Conservation (phyloP, 2,113 vertebrate genomes). For the Neotoma lepida region DNA sequence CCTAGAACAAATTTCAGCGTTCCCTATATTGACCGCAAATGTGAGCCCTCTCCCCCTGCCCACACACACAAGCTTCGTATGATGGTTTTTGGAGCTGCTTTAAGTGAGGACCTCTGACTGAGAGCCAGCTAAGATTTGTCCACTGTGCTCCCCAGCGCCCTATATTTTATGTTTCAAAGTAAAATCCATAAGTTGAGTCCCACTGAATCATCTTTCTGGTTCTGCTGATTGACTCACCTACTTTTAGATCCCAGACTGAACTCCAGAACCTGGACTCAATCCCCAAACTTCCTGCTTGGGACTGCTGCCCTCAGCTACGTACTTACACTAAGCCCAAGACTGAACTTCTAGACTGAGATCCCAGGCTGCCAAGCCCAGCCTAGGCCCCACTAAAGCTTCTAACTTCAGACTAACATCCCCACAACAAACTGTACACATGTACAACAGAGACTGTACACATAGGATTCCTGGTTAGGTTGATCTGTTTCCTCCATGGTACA, state of each 20-base stretch:
- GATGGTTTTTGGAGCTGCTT: conserved; percentile 14
- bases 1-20: conserved; percentile 27
- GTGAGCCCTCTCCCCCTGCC: neutral
- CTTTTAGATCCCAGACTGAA: conserved; percentile 21
- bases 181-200: conserved; percentile 20
- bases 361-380: neutral
- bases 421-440: neutral
- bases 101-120: conserved; percentile 35
- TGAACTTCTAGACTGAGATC: conserved; percentile 13
- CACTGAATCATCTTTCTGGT: conserved; percentile 45
- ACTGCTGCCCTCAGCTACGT: neutral
- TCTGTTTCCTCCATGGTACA: neutral
- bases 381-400: neutral
- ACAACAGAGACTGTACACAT: neutral
- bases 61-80: conserved; percentile 7
- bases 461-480: neutral
- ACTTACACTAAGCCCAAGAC: neutral
- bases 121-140: neutral
- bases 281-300: neutral
- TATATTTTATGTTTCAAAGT: conserved; percentile 35
- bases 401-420: conserved; percentile 1
- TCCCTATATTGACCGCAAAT: neutral
- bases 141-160: neutral
- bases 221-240: neutral
- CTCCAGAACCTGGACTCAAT: neutral